Base-by-base conservation (phyloP, 2,113 vertebrate genomes). In the Tupaia chinensis region DNA sequence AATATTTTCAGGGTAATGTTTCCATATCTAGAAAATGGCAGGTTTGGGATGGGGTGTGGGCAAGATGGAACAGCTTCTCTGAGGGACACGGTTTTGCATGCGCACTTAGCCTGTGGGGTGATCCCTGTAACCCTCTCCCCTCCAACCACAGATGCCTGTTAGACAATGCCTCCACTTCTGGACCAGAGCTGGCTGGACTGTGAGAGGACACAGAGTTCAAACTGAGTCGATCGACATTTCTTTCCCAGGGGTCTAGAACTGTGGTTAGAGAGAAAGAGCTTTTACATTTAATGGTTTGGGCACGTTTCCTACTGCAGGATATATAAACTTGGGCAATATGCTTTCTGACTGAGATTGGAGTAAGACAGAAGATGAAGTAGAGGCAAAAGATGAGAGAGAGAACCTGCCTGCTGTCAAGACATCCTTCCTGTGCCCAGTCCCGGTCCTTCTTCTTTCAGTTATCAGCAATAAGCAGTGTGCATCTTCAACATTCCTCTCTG, bases 401-500 rank as follows among this genome's bases (percentile, higher is more conserved):
- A 89, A 79, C 76, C 32, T 44, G 32, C 17, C 12, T 20, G 23
- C 29, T 20, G 65, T 94, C 61, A 44, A 87, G 77, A 66, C 14
- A 80, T 3, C 9, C 54, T 70, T 32, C 72, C 17, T n/a, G n/a
- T 74, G 32, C 17, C 14, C 53, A 17, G 58, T 60, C 74, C 27
- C 27, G 29, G 68, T 84, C 56, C 70, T 61, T 90, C 73, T 85
- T 7, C n/a, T 60, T 72, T 66, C 17, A 65, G 76, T 84, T 87
- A 61, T 53, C 11, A 80, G 68, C 53, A 68, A 72, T 56, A 60
- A 54, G 61, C 12, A 44, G 16, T 34, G 22, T 68, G 72, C 85
- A 27, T 56, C 16, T 53, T 91, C 69, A 85, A 69, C 78, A n/a
- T 58, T 77, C 23, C 65, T 91, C 73, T 97, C 68, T 65, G 70